Percentiles rank a stretch among this genome's conserved stretches.
These are phyloP conservation scores for Troilus luridus DNA, from an alignment of 2,888 invertebrate genomes.

Conservation along the genomic window DNA sequence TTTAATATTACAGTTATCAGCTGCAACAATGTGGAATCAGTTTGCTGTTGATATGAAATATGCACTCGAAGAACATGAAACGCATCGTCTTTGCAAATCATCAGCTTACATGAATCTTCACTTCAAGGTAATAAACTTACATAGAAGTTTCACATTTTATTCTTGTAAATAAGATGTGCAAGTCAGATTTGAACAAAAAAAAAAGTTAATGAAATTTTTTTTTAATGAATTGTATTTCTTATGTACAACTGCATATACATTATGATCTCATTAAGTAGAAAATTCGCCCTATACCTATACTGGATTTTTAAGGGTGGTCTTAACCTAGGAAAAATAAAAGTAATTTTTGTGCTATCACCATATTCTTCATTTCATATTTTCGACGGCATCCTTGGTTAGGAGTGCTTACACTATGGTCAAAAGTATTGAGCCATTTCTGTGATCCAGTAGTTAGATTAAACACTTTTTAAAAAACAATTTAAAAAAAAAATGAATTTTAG, in stretches of 20 bases:
- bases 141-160: background rate
- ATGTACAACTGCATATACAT: background rate
- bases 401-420: too few species aligned
- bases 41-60: conserved; percentile 98
- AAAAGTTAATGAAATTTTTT: background rate
- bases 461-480: too few species aligned
- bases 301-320: too few species aligned
- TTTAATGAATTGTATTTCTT: background rate
- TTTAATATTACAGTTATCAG: conserved; percentile 82
- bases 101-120: conserved; percentile 99
- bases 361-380: too few species aligned
- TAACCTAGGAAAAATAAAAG: too few species aligned
- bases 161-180: background rate
- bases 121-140: conserved; percentile 80
- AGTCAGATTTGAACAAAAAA: background rate
- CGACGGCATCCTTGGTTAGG: too few species aligned
- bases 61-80: conserved; percentile 97
- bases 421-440: too few species aligned
- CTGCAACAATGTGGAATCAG: conserved; percentile 97
- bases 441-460: too few species aligned
- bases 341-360: too few species aligned
- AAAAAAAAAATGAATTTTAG: too few species aligned
- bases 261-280: too few species aligned
- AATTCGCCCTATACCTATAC: too few species aligned
- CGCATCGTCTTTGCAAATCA: conserved; percentile 93